phyloP scores from a whole-genome alignment of 2,797 vertebrate genomes.

The Halcyon badia region DNA sequence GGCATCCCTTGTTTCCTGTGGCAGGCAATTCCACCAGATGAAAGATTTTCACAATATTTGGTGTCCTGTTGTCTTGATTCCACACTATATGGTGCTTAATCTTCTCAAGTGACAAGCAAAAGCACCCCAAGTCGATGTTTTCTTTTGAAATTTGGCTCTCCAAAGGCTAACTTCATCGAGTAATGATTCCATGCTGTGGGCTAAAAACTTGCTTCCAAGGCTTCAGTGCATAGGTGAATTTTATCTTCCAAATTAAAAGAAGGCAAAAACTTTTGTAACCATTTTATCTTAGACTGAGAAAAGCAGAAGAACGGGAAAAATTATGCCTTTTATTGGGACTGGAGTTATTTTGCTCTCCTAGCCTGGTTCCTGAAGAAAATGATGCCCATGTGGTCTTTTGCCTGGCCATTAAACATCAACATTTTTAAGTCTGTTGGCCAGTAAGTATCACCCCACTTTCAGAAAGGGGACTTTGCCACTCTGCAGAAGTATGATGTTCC shows the following conservation, averaged over 20 bases:
- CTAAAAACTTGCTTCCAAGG: constrained; percentile 8
- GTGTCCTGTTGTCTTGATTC: constrained; percentile 34
- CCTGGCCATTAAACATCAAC: neutral
- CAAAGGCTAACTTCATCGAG: neutral
- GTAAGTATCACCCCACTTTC: neutral
- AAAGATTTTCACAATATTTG: constrained; percentile 14
- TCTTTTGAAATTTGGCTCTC: constrained; percentile 42
- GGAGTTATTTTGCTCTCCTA: neutral
- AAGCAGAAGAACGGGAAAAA: neutral
- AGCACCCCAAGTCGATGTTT: constrained; percentile 31
- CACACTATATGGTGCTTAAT: constrained; percentile 1
- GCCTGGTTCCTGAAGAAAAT: neutral
- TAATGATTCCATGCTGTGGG: constrained; percentile 28
- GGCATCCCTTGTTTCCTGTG: neutral
- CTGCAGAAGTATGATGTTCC: neutral
- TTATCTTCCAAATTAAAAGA: neutral
- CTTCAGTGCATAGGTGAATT: neutral
- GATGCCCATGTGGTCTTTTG: neutral
- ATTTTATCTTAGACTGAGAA: neutral
- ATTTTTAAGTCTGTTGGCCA: neutral
- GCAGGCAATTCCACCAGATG: neutral
- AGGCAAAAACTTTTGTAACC: neutral
- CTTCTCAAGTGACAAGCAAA: constrained; percentile 30
- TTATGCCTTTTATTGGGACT: neutral
- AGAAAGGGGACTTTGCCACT: neutral